Evolutionary conservation across 2,797 vertebrate genomes (phyloP).

Genomic region (Eleutherodactylus coqui): DNA sequence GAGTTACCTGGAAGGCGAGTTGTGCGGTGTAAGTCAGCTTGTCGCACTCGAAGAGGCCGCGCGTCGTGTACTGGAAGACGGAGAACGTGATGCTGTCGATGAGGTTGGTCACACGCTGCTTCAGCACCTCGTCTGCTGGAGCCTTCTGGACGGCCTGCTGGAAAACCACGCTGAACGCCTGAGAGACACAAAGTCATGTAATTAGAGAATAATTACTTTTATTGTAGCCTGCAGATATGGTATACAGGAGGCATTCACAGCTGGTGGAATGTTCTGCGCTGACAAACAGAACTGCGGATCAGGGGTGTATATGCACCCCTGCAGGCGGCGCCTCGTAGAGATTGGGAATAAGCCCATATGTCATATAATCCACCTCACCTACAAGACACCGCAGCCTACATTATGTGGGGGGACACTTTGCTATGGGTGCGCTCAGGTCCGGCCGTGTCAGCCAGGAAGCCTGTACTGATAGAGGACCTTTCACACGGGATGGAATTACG

Average conservation of each 20-base stretch:
- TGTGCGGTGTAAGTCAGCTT: slow-evolving; percentile 84
- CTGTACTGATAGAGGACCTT: no score
- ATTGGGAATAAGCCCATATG: no score
- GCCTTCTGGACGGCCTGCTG: slow-evolving; percentile 89
- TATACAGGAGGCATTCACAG: background rate
- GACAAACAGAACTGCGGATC: background rate
- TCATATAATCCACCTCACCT: background rate
- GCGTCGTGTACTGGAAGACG: slow-evolving; percentile 89
- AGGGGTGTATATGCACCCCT: no score
- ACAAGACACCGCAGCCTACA: background rate
- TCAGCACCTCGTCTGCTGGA: slow-evolving; percentile 76
- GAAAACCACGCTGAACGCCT: slow-evolving; percentile 93
- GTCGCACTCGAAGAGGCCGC: slow-evolving; percentile 94
- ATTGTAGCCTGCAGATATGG: background rate
- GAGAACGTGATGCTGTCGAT: slow-evolving; percentile 93
- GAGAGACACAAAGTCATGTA: slow-evolving; percentile 64
- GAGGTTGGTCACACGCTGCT: slow-evolving; percentile 82
- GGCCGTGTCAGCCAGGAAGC: no score
- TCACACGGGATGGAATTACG: no score
- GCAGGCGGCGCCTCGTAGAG: no score
- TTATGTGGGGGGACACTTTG: background rate
- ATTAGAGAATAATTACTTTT: no score
- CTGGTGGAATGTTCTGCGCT: no score
- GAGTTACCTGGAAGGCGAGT: slow-evolving; percentile 83
- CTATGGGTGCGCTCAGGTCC: background rate